Conservation (phyloP, 2,797 vertebrate species). For the Garrulus glandarius region DNA sequence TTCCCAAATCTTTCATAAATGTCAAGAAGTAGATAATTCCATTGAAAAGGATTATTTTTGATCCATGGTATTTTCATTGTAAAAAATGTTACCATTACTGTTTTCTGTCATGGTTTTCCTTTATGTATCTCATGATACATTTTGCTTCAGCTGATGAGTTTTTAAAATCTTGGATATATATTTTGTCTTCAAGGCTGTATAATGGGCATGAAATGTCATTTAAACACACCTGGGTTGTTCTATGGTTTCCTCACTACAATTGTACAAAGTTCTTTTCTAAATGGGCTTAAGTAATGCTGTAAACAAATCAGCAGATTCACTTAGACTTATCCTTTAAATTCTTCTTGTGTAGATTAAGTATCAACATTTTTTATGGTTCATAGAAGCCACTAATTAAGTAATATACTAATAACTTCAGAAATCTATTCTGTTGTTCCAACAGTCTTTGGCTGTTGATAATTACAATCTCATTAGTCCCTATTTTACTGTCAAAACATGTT, state of each 20-base stretch:
- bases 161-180: neutral
- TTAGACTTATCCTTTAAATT: neutral
- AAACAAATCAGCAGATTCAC: neutral
- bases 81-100: neutral
- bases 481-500: slow-evolving; percentile 42
- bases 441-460: slow-evolving; percentile 49
- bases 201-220: neutral
- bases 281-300: neutral
- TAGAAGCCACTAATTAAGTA: slow-evolving; percentile 62
- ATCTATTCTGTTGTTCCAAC: slow-evolving; percentile 47
- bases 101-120: neutral
- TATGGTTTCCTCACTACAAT: neutral
- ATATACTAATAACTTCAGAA: slow-evolving; percentile 54
- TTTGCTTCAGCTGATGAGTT: neutral
- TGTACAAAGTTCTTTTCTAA: neutral
- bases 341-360: slow-evolving; percentile 22
- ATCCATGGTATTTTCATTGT: neutral
- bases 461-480: slow-evolving; percentile 53
- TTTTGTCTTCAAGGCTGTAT: neutral
- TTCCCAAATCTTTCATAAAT: neutral
- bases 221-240: neutral
- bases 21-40: neutral
- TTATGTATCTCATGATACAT: neutral
- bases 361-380: slow-evolving; percentile 41
- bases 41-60: neutral